Conservation (phyloP, 2,797 vertebrate genomes). For the Falco naumanni region DNA sequence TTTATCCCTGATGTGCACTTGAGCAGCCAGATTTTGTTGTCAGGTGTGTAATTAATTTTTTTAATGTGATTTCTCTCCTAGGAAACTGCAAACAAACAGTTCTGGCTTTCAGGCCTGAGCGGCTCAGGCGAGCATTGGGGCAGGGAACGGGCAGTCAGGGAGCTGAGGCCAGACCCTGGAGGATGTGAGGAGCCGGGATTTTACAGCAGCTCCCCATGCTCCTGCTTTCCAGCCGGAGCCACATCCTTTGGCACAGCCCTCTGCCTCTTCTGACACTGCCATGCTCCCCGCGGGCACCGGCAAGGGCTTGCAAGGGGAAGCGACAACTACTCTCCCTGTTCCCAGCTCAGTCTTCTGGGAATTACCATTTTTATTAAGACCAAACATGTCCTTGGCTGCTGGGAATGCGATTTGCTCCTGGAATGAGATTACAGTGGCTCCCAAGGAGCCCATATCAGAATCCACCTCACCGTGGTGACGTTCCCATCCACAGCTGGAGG, state of each 20-base stretch:
- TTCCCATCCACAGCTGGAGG: not conserved
- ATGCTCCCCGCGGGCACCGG: accelerated
- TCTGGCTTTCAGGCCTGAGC: conserved; percentile 6
- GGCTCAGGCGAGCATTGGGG: not conserved
- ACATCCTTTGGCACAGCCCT: not conserved
- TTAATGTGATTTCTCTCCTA: conserved; percentile 71
- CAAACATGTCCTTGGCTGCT: conserved; percentile 33
- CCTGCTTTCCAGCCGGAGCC: not conserved
- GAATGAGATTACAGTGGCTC: conserved; percentile 46
- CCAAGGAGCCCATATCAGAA: not conserved
- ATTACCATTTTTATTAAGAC: conserved; percentile 60
- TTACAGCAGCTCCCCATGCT: not conserved
- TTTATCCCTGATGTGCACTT: conserved; percentile 74
- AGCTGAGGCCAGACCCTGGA: not conserved
- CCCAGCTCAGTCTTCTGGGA: conserved; percentile 35
- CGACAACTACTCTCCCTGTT: not conserved
- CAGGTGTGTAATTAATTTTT: conserved; percentile 77
- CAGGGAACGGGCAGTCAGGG: not conserved
- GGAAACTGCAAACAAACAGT: conserved; percentile 70
- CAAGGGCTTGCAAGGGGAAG: not conserved
- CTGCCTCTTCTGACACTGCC: not conserved
- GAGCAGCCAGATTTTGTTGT: conserved; percentile 74
- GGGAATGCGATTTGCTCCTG: conserved; percentile 46
- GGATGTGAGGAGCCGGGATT: not conserved
- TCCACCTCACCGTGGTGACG: not conserved